Evolutionary conservation across 2,113 vertebrate species (phyloP).

Genomic region (Strix aluco): DNA sequence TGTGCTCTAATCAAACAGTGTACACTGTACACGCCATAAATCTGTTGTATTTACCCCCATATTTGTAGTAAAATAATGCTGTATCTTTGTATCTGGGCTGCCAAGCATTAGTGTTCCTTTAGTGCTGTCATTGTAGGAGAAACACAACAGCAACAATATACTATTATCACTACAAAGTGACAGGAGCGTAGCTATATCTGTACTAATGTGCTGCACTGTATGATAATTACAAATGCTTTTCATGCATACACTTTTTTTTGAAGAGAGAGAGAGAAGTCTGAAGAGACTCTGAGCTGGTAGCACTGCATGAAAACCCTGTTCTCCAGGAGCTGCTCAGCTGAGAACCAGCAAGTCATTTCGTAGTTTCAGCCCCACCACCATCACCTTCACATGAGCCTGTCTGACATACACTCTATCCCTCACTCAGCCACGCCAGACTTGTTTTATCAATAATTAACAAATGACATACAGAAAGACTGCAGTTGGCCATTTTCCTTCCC

Average conservation of each 20-base stretch:
- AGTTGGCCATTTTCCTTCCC: background rate
- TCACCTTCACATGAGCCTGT: background rate
- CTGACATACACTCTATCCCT: background rate
- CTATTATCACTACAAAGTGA: slow-evolving; percentile 58
- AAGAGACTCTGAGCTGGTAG: background rate
- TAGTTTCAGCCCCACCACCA: background rate
- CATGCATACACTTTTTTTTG: background rate
- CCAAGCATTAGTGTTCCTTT: background rate
- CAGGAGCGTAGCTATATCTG: slow-evolving; percentile 26
- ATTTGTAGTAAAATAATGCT: background rate
- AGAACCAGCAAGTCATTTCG: background rate
- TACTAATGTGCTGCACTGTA: slow-evolving; percentile 28
- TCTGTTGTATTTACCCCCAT: background rate
- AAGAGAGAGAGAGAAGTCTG: background rate
- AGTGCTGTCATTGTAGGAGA: background rate
- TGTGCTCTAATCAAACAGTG: background rate
- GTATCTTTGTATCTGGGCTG: background rate
- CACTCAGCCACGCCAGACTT: background rate
- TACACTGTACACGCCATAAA: background rate
- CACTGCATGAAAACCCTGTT: background rate
- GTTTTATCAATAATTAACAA: background rate
- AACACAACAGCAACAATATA: background rate
- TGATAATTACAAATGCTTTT: slow-evolving; percentile 54
- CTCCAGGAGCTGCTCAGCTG: background rate
- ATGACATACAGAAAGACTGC: background rate